Evolutionary conservation across 92 coral and sea anemone genomes (phyloP), one percentile per base, ranked within the genome.

Genomic region (Palythoa grandiflora): DNA sequence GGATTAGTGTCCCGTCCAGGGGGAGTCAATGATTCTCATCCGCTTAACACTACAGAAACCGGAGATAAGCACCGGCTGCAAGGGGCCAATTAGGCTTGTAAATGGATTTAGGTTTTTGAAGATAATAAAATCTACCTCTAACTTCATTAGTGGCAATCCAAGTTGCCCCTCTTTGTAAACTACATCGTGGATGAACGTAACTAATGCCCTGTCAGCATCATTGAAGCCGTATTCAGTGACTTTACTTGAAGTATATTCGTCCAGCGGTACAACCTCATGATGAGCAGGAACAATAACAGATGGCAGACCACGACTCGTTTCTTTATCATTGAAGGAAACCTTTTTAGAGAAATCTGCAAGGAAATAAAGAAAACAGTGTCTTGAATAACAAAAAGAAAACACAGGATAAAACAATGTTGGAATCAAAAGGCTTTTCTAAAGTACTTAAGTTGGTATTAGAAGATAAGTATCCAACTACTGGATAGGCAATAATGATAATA

Each of bases 121-220:
- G 38, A 70, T 1, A 68, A 36, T 28, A 70, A 1, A 70, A 53
- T 37, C 5, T 6, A 81, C 86, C 76, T 28, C 40, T 4, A 81
- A 40, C 28, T 13, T 48, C 60, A 20, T 71, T 20, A 68, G 59
- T n/a, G 75, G 75, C 61, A 81, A 66, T 14, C 86, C 86, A 48
- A 68, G 71, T 39, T 81, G 59, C 15, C 86, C 86, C 28, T 81
- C 86, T 44, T 28, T 48, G 59, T 44, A 81, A 47, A 81, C 59
- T 1, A 74, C 76, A 28, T 47, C 57, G 51, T 81, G 86, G 57
- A 81, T 50, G 16, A 81, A 81, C 1, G 36, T 44, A 12, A 48
- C 16, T 5, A 81, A 59, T 53, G 11, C 16, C 53, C 44, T 47
- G 38, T 81, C 86, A 21, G 63, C 76, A 44, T 65, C 75, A 35